Evolutionary conservation across 2,113 vertebrate species (phyloP).

Genomic region (Dromiciops gliroides): DNA sequence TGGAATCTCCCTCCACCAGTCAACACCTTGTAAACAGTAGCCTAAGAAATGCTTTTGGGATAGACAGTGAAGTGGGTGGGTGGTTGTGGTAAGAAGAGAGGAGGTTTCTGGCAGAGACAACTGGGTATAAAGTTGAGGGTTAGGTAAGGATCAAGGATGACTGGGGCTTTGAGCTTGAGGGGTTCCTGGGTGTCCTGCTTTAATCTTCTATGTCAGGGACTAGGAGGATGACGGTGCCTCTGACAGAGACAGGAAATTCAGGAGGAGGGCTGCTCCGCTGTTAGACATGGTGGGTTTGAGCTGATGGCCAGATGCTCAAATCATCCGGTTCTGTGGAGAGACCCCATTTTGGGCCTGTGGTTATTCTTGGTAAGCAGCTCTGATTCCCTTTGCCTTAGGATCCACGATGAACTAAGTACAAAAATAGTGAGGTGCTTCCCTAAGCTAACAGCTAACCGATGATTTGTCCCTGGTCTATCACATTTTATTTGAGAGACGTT

Average conservation of each 20-base stretch:
- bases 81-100: no score
- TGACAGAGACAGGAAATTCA: constrained; percentile 3
- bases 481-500: constrained; percentile 28
- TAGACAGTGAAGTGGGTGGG: no score
- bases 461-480: constrained; percentile 12
- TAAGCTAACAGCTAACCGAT: background rate
- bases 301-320: background rate
- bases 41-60: background rate
- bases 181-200: background rate
- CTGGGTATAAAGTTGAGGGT: background rate
- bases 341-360: background rate
- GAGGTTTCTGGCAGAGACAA: background rate
- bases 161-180: no score
- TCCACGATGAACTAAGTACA: background rate
- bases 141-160: no score
- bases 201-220: background rate
- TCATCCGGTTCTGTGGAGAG: background rate
- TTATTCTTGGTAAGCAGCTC: background rate
- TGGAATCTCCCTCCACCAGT: background rate
- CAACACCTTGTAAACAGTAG: background rate
- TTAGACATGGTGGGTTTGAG: background rate
- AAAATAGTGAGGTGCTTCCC: no score
- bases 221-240: background rate
- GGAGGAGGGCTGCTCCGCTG: background rate
- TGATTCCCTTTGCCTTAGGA: background rate